Evolutionary conservation across 2,113 vertebrate genomes (phyloP).

Genomic region (Phasianus colchicus): DNA sequence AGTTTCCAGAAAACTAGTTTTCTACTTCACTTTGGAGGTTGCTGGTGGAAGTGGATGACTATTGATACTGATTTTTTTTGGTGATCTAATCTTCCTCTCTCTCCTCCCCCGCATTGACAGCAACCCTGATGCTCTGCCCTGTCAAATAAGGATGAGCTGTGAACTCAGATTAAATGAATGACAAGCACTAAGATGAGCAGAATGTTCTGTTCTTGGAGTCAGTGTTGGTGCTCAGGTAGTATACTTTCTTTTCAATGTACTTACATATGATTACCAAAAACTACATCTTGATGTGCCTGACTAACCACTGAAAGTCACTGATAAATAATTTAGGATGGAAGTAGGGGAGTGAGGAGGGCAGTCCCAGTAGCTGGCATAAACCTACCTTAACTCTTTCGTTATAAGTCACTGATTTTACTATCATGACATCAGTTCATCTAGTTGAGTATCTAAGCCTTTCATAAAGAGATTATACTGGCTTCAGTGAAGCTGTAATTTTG

Average conservation of each 20-base stretch:
- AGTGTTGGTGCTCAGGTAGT: accelerated
- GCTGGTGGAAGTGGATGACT: not conserved
- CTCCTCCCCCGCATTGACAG: not conserved
- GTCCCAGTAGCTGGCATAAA: not conserved
- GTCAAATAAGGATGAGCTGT: not conserved
- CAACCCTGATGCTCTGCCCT: not conserved
- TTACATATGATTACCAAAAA: not conserved
- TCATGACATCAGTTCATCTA: not conserved
- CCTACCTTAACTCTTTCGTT: not conserved
- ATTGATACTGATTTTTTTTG: not conserved
- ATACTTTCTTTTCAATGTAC: not conserved
- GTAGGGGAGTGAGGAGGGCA: not conserved
- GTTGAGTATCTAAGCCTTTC: not conserved
- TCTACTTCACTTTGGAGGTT: not conserved
- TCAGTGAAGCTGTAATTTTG: not conserved
- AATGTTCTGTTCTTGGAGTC: not conserved
- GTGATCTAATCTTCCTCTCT: not conserved
- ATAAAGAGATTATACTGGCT: not conserved
- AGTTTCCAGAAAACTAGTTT: not conserved
- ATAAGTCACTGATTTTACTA: not conserved
- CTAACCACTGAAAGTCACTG: not conserved
- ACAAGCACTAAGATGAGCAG: not conserved
- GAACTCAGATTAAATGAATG: not conserved
- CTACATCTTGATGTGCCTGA: not conserved
- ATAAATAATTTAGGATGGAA: not conserved